Conservation (phyloP, 2,113 vertebrate species). For the Protomyctophum bolini region DNA sequence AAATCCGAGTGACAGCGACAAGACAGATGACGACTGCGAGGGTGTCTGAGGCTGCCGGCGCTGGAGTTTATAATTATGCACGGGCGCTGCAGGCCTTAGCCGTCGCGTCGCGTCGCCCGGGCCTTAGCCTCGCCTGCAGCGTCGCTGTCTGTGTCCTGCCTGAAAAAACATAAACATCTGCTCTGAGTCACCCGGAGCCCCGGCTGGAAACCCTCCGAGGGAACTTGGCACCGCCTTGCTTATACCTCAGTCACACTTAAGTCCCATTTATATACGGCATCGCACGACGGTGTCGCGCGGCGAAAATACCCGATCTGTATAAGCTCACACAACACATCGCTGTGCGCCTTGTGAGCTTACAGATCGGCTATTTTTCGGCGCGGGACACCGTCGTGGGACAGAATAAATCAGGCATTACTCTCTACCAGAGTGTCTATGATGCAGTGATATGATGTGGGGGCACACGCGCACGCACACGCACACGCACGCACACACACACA, state of each 20-base stretch:
- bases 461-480: background rate
- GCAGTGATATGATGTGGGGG: too few relatives aligned
- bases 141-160: constrained; percentile 29
- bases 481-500: constrained; percentile 19
- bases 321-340: too few relatives aligned
- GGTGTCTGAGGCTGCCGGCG: constrained; percentile 75
- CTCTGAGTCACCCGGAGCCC: constrained; percentile 39
- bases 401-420: background rate
- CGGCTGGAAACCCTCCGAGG: constrained; percentile 51
- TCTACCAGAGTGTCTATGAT: constrained; percentile 46
- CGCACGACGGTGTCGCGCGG: too few relatives aligned
- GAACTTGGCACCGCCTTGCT: constrained; percentile 61
- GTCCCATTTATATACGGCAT: too few relatives aligned
- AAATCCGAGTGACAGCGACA: constrained; percentile 81
- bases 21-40: constrained; percentile 80
- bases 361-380: background rate
- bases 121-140: constrained; percentile 49
- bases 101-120: constrained; percentile 14
- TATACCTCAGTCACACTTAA: constrained; percentile 54
- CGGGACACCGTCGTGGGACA: too few relatives aligned
- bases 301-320: too few relatives aligned
- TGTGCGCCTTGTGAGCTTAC: background rate
- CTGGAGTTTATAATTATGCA: constrained; percentile 73
- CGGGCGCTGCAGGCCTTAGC: constrained; percentile 44
- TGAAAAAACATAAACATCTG: constrained; percentile 38